A percentile compares a stretch with the other conserved stretches of the same genome.
These are phyloP conservation scores for Dreissena rostriformis DNA, from an alignment of 1,140 invertebrate genomes.

Conservation along the genomic window DNA sequence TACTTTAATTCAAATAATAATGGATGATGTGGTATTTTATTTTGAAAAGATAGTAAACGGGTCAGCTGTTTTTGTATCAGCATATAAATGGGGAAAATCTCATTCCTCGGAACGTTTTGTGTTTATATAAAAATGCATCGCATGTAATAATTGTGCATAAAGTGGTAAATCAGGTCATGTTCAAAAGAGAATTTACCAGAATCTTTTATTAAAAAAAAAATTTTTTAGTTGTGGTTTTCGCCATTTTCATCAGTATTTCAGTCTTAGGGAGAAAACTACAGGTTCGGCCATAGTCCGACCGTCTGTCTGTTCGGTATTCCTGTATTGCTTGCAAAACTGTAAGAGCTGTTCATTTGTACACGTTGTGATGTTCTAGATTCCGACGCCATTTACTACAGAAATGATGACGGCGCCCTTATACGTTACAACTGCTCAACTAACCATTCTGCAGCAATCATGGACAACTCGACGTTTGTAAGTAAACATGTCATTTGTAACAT, in stretches of 20 bases:
- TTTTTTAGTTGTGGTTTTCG: neutral
- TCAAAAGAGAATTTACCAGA: neutral
- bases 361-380: conserved; percentile 18
- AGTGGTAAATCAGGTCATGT: neutral
- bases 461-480: conserved; percentile 58
- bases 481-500: too few species aligned
- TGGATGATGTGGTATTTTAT: too few species aligned
- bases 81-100: too few species aligned
- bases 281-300: neutral
- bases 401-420: conserved; percentile 46
- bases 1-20: too few species aligned
- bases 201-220: neutral
- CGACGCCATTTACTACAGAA: conserved; percentile 36
- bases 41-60: too few species aligned
- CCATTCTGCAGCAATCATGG: conserved; percentile 35
- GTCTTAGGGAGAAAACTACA: neutral
- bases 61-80: too few species aligned
- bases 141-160: too few species aligned
- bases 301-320: neutral
- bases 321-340: neutral
- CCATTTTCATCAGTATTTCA: neutral
- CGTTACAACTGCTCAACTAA: conserved; percentile 56
- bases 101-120: too few species aligned
- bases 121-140: too few species aligned
- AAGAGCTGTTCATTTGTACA: neutral